Evolutionary conservation across 2,113 vertebrate species (phyloP).

Genomic region (Ornithorhynchus anatinus): DNA sequence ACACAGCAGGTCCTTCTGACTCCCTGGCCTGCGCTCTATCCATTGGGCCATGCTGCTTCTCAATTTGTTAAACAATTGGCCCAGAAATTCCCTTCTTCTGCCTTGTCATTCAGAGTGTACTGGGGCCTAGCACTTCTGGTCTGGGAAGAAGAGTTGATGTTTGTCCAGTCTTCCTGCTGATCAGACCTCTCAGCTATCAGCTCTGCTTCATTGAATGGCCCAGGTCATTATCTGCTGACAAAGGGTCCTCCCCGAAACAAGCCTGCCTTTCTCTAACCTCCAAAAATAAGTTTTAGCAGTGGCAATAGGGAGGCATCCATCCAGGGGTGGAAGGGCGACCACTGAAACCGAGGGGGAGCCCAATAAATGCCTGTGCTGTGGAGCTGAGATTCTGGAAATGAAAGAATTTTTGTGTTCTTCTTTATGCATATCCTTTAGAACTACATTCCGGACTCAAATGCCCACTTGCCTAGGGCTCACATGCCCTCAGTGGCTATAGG

Average conservation of each 20-base stretch:
- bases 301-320: constrained; percentile 40
- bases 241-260: constrained; percentile 39
- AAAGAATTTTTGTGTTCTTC: constrained; percentile 11
- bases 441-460: constrained; percentile 58
- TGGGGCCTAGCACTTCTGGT: too few relatives aligned
- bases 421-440: constrained; percentile 48
- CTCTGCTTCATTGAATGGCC: constrained; percentile 8
- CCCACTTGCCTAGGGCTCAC: constrained; percentile 15
- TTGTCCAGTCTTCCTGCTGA: not conserved
- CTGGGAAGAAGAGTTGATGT: too few relatives aligned
- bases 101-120: too few relatives aligned
- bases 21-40: too few relatives aligned
- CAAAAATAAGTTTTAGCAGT: constrained; percentile 39
- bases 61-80: too few relatives aligned
- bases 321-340: constrained; percentile 17
- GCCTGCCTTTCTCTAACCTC: constrained; percentile 39
- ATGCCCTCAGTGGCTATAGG: too few relatives aligned
- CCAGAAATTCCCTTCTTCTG: too few relatives aligned
- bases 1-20: too few relatives aligned
- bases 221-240: constrained; percentile 40
- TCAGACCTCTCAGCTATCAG: constrained; percentile 18
- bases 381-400: constrained; percentile 30
- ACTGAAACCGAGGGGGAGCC: constrained; percentile 17
- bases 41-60: too few relatives aligned
- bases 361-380: not conserved